phyloP scores from a whole-genome alignment of 1,140 invertebrate species.

The Magallana angulata region DNA sequence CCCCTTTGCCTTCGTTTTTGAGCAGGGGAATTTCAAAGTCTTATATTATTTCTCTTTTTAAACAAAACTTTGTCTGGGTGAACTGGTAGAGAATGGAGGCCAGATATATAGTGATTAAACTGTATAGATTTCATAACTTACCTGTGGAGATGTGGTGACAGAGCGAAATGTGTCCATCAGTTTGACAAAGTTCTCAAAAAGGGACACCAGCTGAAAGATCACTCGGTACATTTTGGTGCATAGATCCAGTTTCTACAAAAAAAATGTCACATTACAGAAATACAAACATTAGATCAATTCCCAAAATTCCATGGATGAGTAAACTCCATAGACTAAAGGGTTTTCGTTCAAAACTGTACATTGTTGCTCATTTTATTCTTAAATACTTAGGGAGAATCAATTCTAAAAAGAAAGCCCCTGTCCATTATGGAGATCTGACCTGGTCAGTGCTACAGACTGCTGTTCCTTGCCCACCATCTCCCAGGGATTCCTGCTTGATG shows the following conservation, averaged over 20 bases:
- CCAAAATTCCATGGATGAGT: too few relatives aligned
- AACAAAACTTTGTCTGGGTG: too few relatives aligned
- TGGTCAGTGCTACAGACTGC: slow-evolving; percentile 60
- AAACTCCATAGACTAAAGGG: too few relatives aligned
- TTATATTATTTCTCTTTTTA: too few relatives aligned
- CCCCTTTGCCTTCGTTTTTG: too few relatives aligned
- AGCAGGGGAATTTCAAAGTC: too few relatives aligned
- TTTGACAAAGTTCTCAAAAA: slow-evolving; percentile 95
- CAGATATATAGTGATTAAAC: background rate
- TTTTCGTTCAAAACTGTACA: too few relatives aligned
- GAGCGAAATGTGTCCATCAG: slow-evolving; percentile 86
- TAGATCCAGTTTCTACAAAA: slow-evolving; percentile 83
- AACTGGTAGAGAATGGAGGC: background rate
- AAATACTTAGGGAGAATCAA: too few relatives aligned
- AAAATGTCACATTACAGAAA: background rate
- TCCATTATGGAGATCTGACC: background rate
- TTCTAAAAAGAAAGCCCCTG: too few relatives aligned
- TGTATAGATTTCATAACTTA: slow-evolving; percentile 33
- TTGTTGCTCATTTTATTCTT: too few relatives aligned
- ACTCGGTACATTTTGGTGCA: slow-evolving; percentile 93
- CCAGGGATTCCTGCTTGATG: slow-evolving; percentile 86
- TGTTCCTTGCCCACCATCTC: slow-evolving; percentile 79
- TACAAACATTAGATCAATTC: too few relatives aligned
- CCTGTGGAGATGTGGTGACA: slow-evolving; percentile 78
- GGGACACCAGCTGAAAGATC: slow-evolving; percentile 93